Percentiles rank a stretch among this genome's conserved stretches.
These are phyloP conservation scores for Halictus quadricinctus DNA, from an alignment of 2,888 invertebrate species.

Conservation along the genomic window DNA sequence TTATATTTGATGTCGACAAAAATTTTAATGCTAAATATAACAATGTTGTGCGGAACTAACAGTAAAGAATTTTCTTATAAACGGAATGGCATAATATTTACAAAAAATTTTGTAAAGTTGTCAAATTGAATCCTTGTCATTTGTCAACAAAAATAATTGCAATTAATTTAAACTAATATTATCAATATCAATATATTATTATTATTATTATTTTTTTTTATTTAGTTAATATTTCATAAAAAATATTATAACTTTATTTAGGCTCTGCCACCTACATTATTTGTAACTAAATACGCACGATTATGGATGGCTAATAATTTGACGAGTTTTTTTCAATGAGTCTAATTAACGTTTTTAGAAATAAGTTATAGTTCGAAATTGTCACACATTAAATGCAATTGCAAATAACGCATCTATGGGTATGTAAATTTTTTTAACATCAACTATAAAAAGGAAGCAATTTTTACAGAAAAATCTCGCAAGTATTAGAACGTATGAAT, in stretches of 20 bases:
- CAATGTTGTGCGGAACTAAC: no score
- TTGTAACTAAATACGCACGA: neutral
- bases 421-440: neutral
- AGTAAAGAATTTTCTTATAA: no score
- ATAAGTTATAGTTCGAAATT: neutral
- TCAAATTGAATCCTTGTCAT: neutral
- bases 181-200: no score
- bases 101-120: no score
- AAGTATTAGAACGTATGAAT: neutral
- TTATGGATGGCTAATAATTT: neutral
- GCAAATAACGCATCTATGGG: neutral
- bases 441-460: neutral
- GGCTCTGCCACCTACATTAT: neutral
- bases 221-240: neutral
- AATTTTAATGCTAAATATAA: no score
- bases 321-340: neutral
- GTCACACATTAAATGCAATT: neutral
- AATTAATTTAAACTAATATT: neutral
- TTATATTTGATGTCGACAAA: no score
- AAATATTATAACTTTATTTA: neutral
- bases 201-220: no score
- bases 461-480: neutral
- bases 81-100: no score
- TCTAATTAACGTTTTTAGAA: neutral
- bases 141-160: neutral